Percentiles rank a stretch among this genome's conserved stretches.
These are phyloP conservation scores for Papilio polytes DNA, from an alignment of 1,140 invertebrate genomes.

Conservation along the genomic window DNA sequence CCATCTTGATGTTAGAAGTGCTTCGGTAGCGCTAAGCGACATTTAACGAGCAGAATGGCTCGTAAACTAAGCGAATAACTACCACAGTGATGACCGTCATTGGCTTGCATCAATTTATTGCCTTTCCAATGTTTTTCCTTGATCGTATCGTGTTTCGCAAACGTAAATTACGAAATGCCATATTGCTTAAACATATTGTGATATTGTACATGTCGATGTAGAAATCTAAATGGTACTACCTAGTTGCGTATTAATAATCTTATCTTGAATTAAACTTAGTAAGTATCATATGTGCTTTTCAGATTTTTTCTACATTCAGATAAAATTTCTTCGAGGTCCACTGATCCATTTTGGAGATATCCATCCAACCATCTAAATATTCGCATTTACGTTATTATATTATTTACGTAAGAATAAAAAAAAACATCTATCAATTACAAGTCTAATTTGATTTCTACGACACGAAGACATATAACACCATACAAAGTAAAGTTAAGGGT, in stretches of 20 bases:
- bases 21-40: slow-evolving; percentile 40
- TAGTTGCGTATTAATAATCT: background rate
- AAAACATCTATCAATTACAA: too few species aligned
- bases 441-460: too few species aligned
- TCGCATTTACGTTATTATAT: too few species aligned
- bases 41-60: slow-evolving; percentile 41
- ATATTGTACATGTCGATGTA: background rate
- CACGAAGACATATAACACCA: too few species aligned
- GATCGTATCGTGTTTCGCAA: slow-evolving; percentile 9
- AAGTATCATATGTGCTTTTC: too few species aligned
- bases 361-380: too few species aligned
- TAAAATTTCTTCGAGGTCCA: too few species aligned
- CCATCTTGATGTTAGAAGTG: slow-evolving; percentile 23
- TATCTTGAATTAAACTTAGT: too few species aligned
- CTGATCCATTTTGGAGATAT: too few species aligned
- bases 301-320: too few species aligned
- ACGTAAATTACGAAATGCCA: background rate
- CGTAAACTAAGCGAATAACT: slow-evolving; percentile 32
- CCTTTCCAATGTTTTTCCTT: slow-evolving; percentile 27
- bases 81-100: slow-evolving; percentile 25
- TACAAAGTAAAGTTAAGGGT: too few species aligned
- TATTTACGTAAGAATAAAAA: too few species aligned
- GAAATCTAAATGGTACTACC: background rate
- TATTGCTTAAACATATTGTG: background rate
- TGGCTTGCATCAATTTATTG: slow-evolving; percentile 33